These are phyloP conservation scores for Parascotia fuliginaria DNA, from an alignment of 2,888 invertebrate species.

Conservation along the genomic window DNA sequence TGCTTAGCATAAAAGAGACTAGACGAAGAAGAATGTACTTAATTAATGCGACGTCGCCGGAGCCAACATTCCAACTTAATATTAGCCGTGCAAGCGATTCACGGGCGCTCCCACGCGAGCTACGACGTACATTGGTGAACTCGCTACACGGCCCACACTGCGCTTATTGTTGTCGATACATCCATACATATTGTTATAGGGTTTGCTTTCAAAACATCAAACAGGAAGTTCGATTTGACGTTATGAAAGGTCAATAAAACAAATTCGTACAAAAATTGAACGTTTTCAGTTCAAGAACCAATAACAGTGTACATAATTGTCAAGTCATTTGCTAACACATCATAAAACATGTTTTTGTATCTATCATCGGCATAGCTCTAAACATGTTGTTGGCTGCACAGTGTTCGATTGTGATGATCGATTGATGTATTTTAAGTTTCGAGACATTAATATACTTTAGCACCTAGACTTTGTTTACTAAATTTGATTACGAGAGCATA, in stretches of 20 bases:
- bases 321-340: too few species aligned
- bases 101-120: slow-evolving; percentile 65
- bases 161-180: slow-evolving; percentile 22
- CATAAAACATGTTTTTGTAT: too few species aligned
- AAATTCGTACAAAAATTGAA: slow-evolving; percentile 1
- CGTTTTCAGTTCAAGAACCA: too few species aligned
- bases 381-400: too few species aligned
- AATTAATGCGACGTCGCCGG: slow-evolving; percentile 64
- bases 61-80: slow-evolving; percentile 77
- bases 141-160: slow-evolving; percentile 27
- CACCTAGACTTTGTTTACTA: too few species aligned
- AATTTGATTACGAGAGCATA: too few species aligned
- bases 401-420: too few species aligned
- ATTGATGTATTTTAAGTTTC: too few species aligned
- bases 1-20: slow-evolving; percentile 55
- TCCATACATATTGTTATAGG: slow-evolving; percentile 9
- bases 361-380: too few species aligned
- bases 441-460: too few species aligned
- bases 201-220: slow-evolving; percentile 15
- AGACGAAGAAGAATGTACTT: slow-evolving; percentile 65
- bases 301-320: neutral
- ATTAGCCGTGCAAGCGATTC: slow-evolving; percentile 67
- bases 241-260: slow-evolving; percentile 13
- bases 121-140: slow-evolving; percentile 12
- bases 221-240: slow-evolving; percentile 23